Percentiles rank a stretch among this genome's conserved stretches.
phyloP scores from a whole-genome alignment of 30 jellyfish, hydroid and myxozoan species.

The Aurelia sp. region DNA sequence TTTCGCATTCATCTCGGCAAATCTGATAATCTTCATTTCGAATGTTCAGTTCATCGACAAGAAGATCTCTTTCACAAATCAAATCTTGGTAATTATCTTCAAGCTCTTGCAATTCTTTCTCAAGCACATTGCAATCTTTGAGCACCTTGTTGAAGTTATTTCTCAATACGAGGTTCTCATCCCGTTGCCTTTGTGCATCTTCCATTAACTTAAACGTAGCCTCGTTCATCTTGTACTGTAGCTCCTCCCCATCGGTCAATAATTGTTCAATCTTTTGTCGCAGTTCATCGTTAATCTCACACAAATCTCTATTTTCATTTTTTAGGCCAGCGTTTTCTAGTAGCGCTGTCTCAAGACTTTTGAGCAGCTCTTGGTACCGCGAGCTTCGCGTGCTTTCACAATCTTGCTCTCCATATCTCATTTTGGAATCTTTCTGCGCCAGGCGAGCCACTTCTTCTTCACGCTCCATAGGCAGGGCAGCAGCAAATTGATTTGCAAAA shows the following conservation, averaged over 20 bases:
- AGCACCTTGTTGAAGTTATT: constrained; percentile 63
- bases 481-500: background rate
- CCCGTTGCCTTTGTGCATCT: constrained; percentile 61
- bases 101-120: constrained; percentile 50
- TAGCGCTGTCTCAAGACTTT: constrained; percentile 50
- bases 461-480: background rate
- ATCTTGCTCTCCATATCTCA: background rate
- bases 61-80: constrained; percentile 43
- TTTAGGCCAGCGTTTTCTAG: constrained; percentile 56
- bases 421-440: too few species aligned
- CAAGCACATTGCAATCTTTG: constrained; percentile 56
- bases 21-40: constrained; percentile 36
- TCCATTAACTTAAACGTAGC: constrained; percentile 58
- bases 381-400: background rate
- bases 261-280: constrained; percentile 46
- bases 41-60: constrained; percentile 39
- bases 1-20: constrained; percentile 42
- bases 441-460: background rate
- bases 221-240: constrained; percentile 40
- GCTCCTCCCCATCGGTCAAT: constrained; percentile 58
- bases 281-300: constrained; percentile 44
- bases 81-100: constrained; percentile 55
- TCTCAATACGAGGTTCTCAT: constrained; percentile 58
- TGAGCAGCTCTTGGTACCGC: constrained; percentile 34
- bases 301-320: constrained; percentile 45